Base-by-base conservation (phyloP, 2,888 invertebrate species). In the Sabatieria punctata region DNA sequence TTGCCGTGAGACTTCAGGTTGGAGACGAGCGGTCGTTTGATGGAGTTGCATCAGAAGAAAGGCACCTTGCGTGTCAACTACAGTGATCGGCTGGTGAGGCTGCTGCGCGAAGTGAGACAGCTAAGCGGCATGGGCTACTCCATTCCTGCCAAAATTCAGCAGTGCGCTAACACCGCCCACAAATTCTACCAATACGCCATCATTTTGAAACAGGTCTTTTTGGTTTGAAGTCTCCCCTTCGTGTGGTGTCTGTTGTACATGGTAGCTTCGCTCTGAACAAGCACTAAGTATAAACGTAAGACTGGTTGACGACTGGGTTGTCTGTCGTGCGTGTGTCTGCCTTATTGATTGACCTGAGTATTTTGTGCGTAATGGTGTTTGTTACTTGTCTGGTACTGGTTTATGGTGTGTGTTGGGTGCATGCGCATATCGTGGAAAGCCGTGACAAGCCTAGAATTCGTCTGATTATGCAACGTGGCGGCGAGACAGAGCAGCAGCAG, bases 51-150 rank as follows among this genome's bases (percentile, higher is more conserved):
- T 51, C 63, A 66, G 40, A 63, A 60, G 42, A 66, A 67, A 49
- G 71, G 72, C 4, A 67, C 68, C 49, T 57, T 73, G 46, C 77
- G 78, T 50, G 93, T 97, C 1, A 88, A 85, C 59, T 95, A 85
- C 68, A 84, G 86, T 59, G 81, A 85, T 1, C 75, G 82, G 41
- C 68, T 93, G 43, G 80, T 85, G 13, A 78, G 78, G 37, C 72
- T 86, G 42, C 80, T 89, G 59, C 72, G 81, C 51, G 91, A 95
- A 69, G 85, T 89, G 8, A 6, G 88, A 2, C 82, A 86, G 57
- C 74, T 97, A 41, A 75, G 80, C 43, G 79, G 83, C 36, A 73
- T 89, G 51, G 88, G 82, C 1, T 79, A 82, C 63, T 56, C 71
- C 54, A 76, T 88, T 33, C 79, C 88, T 1, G 74, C 77, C 11